Base-by-base conservation (phyloP, 2,113 vertebrate species). In the Hemiscyllium ocellatum region DNA sequence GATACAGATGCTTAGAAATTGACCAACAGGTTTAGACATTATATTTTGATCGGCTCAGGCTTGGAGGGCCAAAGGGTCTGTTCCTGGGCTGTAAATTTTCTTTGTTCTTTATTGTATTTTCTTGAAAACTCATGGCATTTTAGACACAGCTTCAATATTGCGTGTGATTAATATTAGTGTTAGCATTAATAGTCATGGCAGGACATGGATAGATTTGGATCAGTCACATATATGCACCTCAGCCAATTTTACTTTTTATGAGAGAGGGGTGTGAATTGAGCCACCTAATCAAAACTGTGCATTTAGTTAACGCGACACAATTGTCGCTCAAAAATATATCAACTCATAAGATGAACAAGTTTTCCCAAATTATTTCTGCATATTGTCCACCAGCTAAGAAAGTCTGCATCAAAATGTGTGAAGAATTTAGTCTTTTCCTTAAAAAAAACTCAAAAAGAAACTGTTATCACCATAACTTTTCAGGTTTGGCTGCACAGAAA, bases 51-150 rank as follows among this genome's bases (percentile, higher is more conserved):
- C 42, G 1, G 42, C 42, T 47, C 42, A 47, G 42, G 42, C 42
- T 47, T 47, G 42, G 42, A 47, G 42, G 42, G 42, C 42, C 42
- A 1, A 47, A 47, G 42, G 42, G 42, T 47, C 0, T 47, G 42
- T 47, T 47, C 42, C 42, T 47, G 42, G 42, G 42, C 42, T 47
- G 42, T 47, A 47, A 47, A 47, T 47, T 47, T 47, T 47, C 42
- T 47, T 47, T 47, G 42, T 47, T 47, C 42, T 47, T 47, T 47
- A 47, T 26, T 70, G 13, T 66, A 94, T 22, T 70, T 68, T 42
- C 66, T 94, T 94, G 68, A 94, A 94, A 12, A 56, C 61, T 61
- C 56, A 91, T 61, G 56, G 56, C 52, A 91, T 65, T 91, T 61
- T 33, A n/a, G 80, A 42, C 13, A 47, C 80, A 83, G n/a, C n/a